phyloP scores from a whole-genome alignment of 1,140 invertebrate species.

The Drosophila ficusphila region DNA sequence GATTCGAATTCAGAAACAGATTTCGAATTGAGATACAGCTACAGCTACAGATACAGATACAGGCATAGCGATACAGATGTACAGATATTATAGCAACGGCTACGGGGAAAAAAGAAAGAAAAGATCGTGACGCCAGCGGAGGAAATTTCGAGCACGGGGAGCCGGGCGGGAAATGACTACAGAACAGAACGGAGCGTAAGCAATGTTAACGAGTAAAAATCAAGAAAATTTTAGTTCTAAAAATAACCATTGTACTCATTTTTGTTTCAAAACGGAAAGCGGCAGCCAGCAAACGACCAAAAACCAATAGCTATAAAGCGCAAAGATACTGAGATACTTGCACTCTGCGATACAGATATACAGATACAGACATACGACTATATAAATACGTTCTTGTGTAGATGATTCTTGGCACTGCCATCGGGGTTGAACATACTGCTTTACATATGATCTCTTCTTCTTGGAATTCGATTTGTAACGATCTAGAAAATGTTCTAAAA shows the following conservation, averaged over 20 bases:
- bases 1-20: constrained; percentile 30
- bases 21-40: too few relatives aligned
- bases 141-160: constrained; percentile 18
- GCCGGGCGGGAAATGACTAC: neutral
- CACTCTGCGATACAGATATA: constrained; percentile 32
- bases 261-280: constrained; percentile 72
- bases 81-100: constrained; percentile 32
- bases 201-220: constrained; percentile 79
- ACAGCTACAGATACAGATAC: constrained; percentile 30
- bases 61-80: constrained; percentile 23
- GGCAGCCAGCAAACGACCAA: constrained; percentile 50
- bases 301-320: constrained; percentile 75
- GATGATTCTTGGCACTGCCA: constrained; percentile 41
- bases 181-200: constrained; percentile 66
- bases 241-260: constrained; percentile 80
- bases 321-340: constrained; percentile 62
- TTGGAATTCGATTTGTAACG: constrained; percentile 17
- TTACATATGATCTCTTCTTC: constrained; percentile 19
- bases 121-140: constrained; percentile 51
- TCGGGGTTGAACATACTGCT: constrained; percentile 14
- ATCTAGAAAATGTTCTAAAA: constrained; percentile 1
- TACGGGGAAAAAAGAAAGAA: constrained; percentile 47
- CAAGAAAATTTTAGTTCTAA: constrained; percentile 78
- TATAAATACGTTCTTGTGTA: constrained; percentile 14
- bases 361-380: neutral